Evolutionary conservation across 2,797 vertebrate genomes (phyloP), one percentile per base, ranked within the genome.

Genomic region (Chaunax sp.): DNA sequence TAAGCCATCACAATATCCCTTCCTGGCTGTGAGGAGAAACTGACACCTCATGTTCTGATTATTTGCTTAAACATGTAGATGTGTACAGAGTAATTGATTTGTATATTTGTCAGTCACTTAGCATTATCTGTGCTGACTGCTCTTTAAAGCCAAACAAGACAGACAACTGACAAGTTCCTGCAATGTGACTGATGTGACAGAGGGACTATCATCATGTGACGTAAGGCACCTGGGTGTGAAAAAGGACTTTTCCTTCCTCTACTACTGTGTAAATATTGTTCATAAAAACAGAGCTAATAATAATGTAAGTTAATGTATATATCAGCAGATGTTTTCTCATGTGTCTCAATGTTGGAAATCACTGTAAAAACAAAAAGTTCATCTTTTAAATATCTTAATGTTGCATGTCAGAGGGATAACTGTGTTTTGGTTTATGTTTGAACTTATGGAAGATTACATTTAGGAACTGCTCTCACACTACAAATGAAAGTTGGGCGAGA

Each of bases 221-320:
- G 60, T 62, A 68, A n/a, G 38, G 50, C 58, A 72, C 44, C 46
- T 20, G 22, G 41, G 20, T 43, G 23, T 66, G 60, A 82, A 59
- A 41, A 23, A 53, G 35, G 44, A 49, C 23, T 78, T 75, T 47
- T 60, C 53, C 56, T 64, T 80, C 68, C 57, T 76, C 66, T 38
- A 45, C 61, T 56, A 66, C 68, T 46, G 43, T 92, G 90, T 91
- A 92, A 72, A 92, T 93, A 89, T 82, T 92, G 90, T 92, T 85
- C 51, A 93, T 92, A 91, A 67, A 43, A 75, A 80, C 61, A 87
- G 86, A 86, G 88, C 46, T 87, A 90, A 91, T 84, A 75, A 88
- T 82, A 76, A 85, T 93, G 92, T 94, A 94, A 92, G 80, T 94
- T 92, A 90, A 82, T 94, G 92, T 94, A 93, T 58, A 92, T 83